Conservation (phyloP, 2,888 invertebrate genomes). For the Priapulus caudatus region DNA sequence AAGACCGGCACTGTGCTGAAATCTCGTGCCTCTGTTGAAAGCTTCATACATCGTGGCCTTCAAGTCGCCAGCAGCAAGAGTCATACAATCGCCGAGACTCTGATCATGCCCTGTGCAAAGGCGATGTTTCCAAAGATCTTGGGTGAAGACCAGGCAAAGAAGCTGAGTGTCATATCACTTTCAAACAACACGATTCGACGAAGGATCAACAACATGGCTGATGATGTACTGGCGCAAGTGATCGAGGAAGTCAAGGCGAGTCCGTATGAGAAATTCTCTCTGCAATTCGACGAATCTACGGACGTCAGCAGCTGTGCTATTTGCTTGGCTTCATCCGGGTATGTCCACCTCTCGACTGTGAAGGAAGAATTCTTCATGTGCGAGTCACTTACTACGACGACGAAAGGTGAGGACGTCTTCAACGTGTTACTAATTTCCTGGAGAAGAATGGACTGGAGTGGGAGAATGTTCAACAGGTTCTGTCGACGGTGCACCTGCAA, state of each 20-base stretch:
- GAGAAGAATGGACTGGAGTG: neutral
- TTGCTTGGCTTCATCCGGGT: neutral
- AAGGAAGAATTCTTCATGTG: neutral
- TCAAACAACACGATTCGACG: constrained; percentile 1
- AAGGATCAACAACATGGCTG: neutral
- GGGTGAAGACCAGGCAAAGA: neutral
- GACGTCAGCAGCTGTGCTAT: neutral
- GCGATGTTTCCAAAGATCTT: neutral
- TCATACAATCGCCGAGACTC: neutral
- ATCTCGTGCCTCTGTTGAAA: too few species aligned
- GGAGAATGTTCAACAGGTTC: constrained; percentile 1
- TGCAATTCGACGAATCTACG: constrained; percentile 1
- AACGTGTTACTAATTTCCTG: neutral
- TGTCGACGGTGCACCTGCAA: neutral
- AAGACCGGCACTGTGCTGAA: too few species aligned
- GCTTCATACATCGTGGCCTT: constrained; percentile 1
- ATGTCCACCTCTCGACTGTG: neutral
- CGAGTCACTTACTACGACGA: neutral
- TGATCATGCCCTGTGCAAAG: neutral
- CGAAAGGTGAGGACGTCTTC: neutral
- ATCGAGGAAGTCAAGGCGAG: neutral
- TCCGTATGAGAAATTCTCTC: neutral
- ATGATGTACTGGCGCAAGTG: neutral
- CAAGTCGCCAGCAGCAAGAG: neutral
- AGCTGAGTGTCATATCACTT: neutral